Evolutionary conservation across 1,140 invertebrate species (phyloP), one percentile per base, ranked within the genome.

Genomic region (Hypsibius dujardini): DNA sequence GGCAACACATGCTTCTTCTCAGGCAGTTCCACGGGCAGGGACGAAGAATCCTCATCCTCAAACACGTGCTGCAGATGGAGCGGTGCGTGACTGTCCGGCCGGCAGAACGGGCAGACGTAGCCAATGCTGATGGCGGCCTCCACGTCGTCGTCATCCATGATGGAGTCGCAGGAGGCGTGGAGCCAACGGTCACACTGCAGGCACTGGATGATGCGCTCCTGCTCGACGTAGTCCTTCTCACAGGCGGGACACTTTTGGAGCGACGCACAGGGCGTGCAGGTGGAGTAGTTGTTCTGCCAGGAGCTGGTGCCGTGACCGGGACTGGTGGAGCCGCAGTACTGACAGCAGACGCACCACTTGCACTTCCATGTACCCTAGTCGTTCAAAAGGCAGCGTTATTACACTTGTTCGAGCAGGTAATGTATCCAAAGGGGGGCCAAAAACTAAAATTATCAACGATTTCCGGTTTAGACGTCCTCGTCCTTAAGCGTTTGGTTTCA

Each of bases 131-230:
- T 77, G 12, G 82, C 82, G 59, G 77, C 84, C 78, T 98, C 95
- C 1, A 92, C 90, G 70, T 95, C 91, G 69, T 86, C 82, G 80
- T 97, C 94, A 73, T 80, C 88, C 75, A 86, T 86, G 47, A 97
- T 88, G 1, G 85, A 84, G 83, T 99, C 95, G 81, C 95, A 98
- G 28, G 82, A 75, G 69, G 88, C 90, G 82, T 98, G 95, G 47
- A 95, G 81, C 95, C 95, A 99, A 83, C 86, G 85, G 71, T 89
- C 86, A 81, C 95, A 99, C 47, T 87, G 85, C 46, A 86, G 84
- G 81, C 95, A 98, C 77, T 96, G 90, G 73, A 98, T 93, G 70
- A 98, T 92, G 46, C 97, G 83, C 77, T 98, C 93, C 2, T 88
- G 89, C 72, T 95, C 91, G 56, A 79, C 84, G 79, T 98, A 98